Evolutionary conservation across 2,113 vertebrate genomes (phyloP).

Genomic region (Raja brachyura): DNA sequence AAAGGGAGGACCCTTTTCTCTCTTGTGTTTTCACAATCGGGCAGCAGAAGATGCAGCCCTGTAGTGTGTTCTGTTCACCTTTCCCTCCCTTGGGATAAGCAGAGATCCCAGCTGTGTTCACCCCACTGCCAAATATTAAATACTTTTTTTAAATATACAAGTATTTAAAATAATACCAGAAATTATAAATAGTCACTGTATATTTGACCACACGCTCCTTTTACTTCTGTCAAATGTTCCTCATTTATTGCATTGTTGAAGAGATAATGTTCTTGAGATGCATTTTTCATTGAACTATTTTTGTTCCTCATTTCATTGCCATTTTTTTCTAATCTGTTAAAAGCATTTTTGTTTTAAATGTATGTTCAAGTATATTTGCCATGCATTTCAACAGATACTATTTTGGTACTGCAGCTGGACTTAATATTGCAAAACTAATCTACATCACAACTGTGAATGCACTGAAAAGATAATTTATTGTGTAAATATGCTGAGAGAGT

Average conservation of each 20-base stretch:
- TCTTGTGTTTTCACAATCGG: background rate
- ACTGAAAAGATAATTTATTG: background rate
- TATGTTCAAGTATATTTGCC: background rate
- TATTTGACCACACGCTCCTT: background rate
- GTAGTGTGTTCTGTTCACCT: background rate
- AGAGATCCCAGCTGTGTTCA: too few species aligned
- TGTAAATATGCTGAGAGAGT: background rate
- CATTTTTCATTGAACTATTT: background rate
- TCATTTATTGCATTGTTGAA: background rate
- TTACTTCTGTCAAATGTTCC: background rate
- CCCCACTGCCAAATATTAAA: background rate
- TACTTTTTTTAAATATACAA: background rate
- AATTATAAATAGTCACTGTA: background rate
- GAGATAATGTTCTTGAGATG: background rate
- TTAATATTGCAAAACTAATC: background rate
- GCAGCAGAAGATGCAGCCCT: background rate
- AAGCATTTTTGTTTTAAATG: conserved; percentile 29
- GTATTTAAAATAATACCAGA: background rate
- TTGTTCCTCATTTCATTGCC: background rate
- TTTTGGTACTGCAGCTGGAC: background rate
- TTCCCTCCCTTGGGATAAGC: background rate
- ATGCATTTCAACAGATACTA: background rate
- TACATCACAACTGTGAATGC: background rate
- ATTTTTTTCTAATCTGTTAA: background rate
- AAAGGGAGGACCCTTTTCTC: background rate